Percentiles rank a stretch among this genome's conserved stretches.
These are phyloP conservation scores for Leptinotarsa juncta DNA, from an alignment of 2,888 invertebrate species.

Conservation along the genomic window DNA sequence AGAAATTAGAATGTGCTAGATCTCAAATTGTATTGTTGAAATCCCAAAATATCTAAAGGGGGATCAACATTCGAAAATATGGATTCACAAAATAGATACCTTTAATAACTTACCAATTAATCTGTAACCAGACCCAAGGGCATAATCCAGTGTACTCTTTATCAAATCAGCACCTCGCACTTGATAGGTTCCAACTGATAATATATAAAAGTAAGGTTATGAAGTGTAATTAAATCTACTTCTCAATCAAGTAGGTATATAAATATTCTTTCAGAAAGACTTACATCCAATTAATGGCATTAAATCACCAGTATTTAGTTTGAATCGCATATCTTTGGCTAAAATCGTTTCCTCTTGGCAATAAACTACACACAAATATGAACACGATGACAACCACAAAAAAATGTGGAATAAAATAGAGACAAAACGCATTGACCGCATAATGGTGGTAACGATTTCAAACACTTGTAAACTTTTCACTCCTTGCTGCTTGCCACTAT, in stretches of 20 bases:
- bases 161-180: slow-evolving; percentile 69
- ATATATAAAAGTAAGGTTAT: slow-evolving; percentile 27
- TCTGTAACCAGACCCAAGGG: slow-evolving; percentile 76
- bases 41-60: no score
- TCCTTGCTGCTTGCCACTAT: no score
- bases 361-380: slow-evolving; percentile 18
- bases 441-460: not conserved
- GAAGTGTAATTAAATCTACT: not conserved
- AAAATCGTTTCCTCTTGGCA: slow-evolving; percentile 58
- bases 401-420: not conserved
- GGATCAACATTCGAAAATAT: no score
- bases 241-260: no score
- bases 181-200: slow-evolving; percentile 75
- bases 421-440: not conserved
- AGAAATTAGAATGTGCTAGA: no score
- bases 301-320: slow-evolving; percentile 65
- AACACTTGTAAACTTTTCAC: no score
- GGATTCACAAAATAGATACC: no score
- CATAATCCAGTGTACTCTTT: slow-evolving; percentile 71
- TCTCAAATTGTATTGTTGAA: no score
- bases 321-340: slow-evolving; percentile 56
- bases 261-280: slow-evolving; percentile 45
- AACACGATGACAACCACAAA: slow-evolving; percentile 5
- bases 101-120: slow-evolving; percentile 72
- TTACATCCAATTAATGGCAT: slow-evolving; percentile 73